Percentiles rank a stretch among this genome's conserved stretches.
phyloP scores from a whole-genome alignment of 2,888 invertebrate genomes.

The Tetropium fuscum region DNA sequence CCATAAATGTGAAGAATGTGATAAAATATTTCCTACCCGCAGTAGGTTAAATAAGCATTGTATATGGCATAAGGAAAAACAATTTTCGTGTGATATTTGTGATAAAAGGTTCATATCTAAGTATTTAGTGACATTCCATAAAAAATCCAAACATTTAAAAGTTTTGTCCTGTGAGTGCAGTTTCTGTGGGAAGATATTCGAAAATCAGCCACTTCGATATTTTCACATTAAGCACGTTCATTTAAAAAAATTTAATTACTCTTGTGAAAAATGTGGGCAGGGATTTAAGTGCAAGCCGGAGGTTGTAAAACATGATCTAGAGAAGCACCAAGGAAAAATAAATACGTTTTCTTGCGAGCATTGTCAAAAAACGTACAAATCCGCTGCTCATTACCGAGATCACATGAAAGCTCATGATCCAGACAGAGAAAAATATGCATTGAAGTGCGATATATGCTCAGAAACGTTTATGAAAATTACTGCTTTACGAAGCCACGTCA shows the following conservation, averaged over 20 bases:
- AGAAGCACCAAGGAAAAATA: conserved; percentile 6
- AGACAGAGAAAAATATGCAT: conserved; percentile 30
- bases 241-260: conserved; percentile 10
- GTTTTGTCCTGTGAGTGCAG: not conserved
- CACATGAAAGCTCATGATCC: conserved; percentile 42
- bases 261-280: not conserved
- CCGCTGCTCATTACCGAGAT: conserved; percentile 33
- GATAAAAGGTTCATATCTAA: not conserved
- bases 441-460: conserved; percentile 31
- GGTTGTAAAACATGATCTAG: not conserved
- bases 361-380: conserved; percentile 38
- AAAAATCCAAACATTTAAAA: not conserved
- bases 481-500: not conserved
- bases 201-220: conserved; percentile 1
- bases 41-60: conserved; percentile 19
- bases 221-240: conserved; percentile 25
- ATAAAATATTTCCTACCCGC: not conserved
- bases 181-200: conserved; percentile 10
- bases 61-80: not conserved
- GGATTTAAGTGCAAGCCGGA: not conserved
- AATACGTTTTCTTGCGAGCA: conserved; percentile 26
- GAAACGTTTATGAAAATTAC: conserved; percentile 37
- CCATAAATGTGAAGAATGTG: conserved; percentile 5
- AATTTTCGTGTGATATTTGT: not conserved
- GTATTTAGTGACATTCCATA: not conserved